phyloP scores from a whole-genome alignment of 2,888 invertebrate genomes.

The Rhamnusium bicolor region DNA sequence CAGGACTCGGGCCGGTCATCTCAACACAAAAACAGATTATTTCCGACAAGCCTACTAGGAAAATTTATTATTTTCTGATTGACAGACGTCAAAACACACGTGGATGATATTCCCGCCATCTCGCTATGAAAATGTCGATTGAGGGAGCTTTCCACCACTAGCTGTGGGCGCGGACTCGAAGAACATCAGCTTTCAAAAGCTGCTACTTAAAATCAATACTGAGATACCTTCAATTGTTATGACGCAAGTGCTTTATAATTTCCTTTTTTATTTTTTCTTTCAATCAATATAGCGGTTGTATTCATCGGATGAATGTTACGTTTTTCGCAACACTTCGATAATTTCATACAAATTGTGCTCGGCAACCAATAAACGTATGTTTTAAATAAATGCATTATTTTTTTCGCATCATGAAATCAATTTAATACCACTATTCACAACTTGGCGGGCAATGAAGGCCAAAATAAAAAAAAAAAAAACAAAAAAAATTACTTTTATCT shows the following conservation, averaged over 20 bases:
- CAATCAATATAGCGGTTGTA: conserved; percentile 54
- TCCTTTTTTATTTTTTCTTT: conserved; percentile 48
- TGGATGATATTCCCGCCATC: conserved; percentile 66
- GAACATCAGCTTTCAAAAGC: conserved; percentile 44
- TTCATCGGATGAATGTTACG: neutral
- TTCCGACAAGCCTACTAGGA: neutral
- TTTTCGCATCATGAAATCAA: too few relatives aligned
- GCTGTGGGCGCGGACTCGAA: conserved; percentile 46
- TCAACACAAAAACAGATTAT: conserved; percentile 4
- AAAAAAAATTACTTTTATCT: too few relatives aligned
- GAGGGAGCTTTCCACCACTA: conserved; percentile 48
- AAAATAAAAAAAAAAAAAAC: too few relatives aligned
- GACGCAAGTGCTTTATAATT: conserved; percentile 57
- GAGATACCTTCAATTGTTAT: conserved; percentile 53
- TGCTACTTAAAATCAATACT: conserved; percentile 61
- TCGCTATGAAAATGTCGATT: conserved; percentile 53
- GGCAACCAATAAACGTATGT: too few relatives aligned
- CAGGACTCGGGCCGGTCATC: neutral
- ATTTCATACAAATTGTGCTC: too few relatives aligned
- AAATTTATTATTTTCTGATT: conserved; percentile 55
- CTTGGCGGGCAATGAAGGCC: too few relatives aligned
- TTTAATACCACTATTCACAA: too few relatives aligned
- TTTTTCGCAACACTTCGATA: neutral
- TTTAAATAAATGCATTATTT: too few relatives aligned
- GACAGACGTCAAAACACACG: conserved; percentile 66